Base-by-base conservation (phyloP, 2,797 vertebrate species). In the Gouania willdenowi region DNA sequence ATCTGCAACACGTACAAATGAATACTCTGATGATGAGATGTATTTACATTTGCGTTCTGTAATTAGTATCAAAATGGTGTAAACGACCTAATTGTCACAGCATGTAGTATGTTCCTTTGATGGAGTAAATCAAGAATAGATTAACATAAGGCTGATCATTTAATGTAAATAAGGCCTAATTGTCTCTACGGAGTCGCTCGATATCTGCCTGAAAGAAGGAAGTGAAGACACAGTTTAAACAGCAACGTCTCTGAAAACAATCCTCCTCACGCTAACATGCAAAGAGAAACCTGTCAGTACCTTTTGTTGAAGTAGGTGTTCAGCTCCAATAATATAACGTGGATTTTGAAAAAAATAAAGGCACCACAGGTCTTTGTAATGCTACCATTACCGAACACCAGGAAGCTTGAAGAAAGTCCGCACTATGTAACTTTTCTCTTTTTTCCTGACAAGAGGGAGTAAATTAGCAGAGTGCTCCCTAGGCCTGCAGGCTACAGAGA, bases 381-480 rank as follows among this genome's bases (percentile, higher is more conserved):
- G 15, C 41, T 77, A 51, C 32, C 47, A 40, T 48, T 49, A 37
- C 41, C 11, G 5, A 38, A 8, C n/a, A 50, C n/a, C 22, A 5
- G 40, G 45, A 44, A 17, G 15, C 44, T 42, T 40, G 24, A 32
- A 51, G 34, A 12, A 32, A 50, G 24, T 55, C 14, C 17, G 25
- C 52, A 11, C 26, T 49, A 51, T 39, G 30, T 63, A 71, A 75
- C 63, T 66, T 67, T 50, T 41, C 38, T n/a, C n/a, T 20, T 6
- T n/a, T n/a, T n/a, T n/a, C n/a, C n/a, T 59, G 48, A 69, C 53
- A 64, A 35, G 26, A 29, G 58, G 61, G 67, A 71, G 59, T 48
- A 61, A 74, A 77, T 79, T 75, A 78, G 67, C 41, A 56, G 32
- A 40, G 45, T 61, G 30, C 69, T 66, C 66, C 54, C 3, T 68